Evolutionary conservation across 53 echinoderm and acorn worm genomes (phyloP), one percentile per base, ranked within the genome.

Genomic region (Zoroaster sp.): DNA sequence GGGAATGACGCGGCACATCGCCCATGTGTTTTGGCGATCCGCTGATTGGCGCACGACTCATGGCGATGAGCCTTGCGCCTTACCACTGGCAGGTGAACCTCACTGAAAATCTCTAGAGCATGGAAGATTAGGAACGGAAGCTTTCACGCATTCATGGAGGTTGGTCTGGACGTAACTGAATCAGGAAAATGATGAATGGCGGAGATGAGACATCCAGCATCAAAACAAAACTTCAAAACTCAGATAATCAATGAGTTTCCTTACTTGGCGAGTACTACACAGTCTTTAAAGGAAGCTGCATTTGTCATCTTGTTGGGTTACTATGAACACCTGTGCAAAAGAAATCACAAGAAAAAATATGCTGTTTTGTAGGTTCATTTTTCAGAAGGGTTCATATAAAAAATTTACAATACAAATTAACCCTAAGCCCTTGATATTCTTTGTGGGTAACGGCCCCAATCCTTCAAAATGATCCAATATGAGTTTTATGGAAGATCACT

Each of bases 31-130:
- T 85, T 2, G 85, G 85, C 10, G 85, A 85, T 45, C 85, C 70
- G 38, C 47, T 37, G 71, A 85, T 28, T 20, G 85, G 85, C 12
- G 70, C 47, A 12, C 69, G 85, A 51, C 85, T 85, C 85, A 85
- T 85, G 69, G 42, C 70, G 78, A n/a, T 34, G 32, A 18, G 10
- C 71, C 38, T 71, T 15, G 35, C 37, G 18, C 71, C 35, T 71
- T 37, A 37, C 37, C 71, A 18, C 2, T 2, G 35, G 35, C 71
- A 34, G 35, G 35, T 34, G 35, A 34, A 35, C 10, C 32, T 37
- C 71, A 37, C 34, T 71, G 35, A 71, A 2, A 37, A 69, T 14
- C 30, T 34, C 35, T 18, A 34, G 30, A 28, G 34, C 35, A 34
- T 71, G 10, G 14, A 17, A 14, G 34, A 47, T 14, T 68, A 68